phyloP scores from a whole-genome alignment of 1,140 invertebrate genomes.

The Laodelphax striatellus region DNA sequence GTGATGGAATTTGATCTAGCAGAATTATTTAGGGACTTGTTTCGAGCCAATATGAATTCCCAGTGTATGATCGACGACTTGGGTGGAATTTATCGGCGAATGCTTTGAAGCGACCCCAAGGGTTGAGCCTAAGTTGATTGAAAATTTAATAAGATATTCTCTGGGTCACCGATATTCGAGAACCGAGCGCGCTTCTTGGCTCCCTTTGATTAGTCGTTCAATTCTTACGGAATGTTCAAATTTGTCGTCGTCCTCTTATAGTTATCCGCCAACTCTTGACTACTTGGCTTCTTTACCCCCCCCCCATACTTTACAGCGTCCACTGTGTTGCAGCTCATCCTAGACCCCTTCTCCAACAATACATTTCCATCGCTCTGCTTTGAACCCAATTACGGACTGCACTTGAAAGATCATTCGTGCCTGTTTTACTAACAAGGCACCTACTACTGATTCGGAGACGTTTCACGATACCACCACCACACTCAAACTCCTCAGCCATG shows the following conservation, averaged over 20 bases:
- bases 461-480: not conserved
- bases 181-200: not conserved
- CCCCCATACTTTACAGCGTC: too few species aligned
- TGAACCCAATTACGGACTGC: not conserved
- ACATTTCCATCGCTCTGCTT: not conserved
- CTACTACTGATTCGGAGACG: not conserved
- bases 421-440: not conserved
- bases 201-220: not conserved
- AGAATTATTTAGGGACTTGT: too few species aligned
- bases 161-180: not conserved
- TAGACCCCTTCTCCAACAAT: not conserved
- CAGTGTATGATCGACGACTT: too few species aligned
- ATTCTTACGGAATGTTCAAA: not conserved
- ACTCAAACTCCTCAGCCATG: too few species aligned
- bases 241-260: not conserved
- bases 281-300: too few species aligned
- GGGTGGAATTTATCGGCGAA: not conserved
- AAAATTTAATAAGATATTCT: constrained; percentile 1
- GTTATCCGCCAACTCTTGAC: too few species aligned
- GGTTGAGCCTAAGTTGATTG: not conserved
- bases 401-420: constrained; percentile 2
- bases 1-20: too few species aligned
- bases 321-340: too few species aligned
- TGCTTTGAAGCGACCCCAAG: not conserved
- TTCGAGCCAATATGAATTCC: too few species aligned